Base-by-base conservation (phyloP, 92 coral and sea anemone species). In the Porites evermanni region DNA sequence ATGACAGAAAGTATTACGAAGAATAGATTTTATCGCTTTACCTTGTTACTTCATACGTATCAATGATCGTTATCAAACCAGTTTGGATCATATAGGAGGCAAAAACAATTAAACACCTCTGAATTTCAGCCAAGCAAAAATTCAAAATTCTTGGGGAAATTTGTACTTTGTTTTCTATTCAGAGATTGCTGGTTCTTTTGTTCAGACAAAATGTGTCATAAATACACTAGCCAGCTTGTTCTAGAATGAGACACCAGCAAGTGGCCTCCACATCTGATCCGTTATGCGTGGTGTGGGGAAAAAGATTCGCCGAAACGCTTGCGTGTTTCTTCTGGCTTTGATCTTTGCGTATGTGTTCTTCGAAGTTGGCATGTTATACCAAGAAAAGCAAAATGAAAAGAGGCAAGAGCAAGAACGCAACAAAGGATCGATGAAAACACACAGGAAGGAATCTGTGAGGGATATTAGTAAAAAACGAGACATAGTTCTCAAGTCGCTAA, bases 311-410 rank as follows among this genome's bases (percentile, higher is more conserved):
- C 75, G 84, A 51, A 66, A 50, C 32, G 12, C 67, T 8, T 79
- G 24, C 21, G 14, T 52, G 63, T 14, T 79, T n/a, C 12, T 68
- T 14, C 56, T 79, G 5, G 84, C 84, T 8, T n/a, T 50, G 19
- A 66, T 66, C 53, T 44, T 32, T 47, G 84, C 84, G 38, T 20
- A 66, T 16, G 18, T 79, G 8, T 79, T 79, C 75, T 66, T 79
- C 75, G 17, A 79, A 47, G 64, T 67, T 10, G 84, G 71, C 50
- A 79, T 79, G 16, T 20, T 51, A n/a, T 47, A 66, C 8, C 75
- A 14, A 18, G 64, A 66, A 20, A 51, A 79, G 51, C 8, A 81
- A 61, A 32, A 26, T 12, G 29, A 70, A 26, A 68, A 2, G 26
- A 70, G 24, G 17, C 61, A 51, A 11, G 56, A 32, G 13, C 19